A percentile compares a stretch with the other conserved stretches of the same genome.
Conservation (phyloP, 1,140 invertebrate genomes). For the Cotesia chilonis region DNA sequence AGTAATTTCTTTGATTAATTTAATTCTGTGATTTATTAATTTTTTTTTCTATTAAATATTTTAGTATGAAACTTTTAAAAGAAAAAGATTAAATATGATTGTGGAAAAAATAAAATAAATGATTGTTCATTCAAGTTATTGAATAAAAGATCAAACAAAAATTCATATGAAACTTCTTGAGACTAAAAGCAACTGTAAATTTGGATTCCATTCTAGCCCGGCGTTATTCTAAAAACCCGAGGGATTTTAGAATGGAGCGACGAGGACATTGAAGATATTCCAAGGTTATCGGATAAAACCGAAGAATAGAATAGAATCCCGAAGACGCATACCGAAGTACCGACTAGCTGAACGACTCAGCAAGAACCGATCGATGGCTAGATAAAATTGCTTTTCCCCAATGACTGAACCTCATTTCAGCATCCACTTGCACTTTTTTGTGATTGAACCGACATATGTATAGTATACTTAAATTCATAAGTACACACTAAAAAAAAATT, state of each 20-base stretch:
- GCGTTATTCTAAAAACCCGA: neutral
- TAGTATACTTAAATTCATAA: too few relatives aligned
- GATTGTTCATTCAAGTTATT: too few relatives aligned
- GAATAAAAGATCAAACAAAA: too few relatives aligned
- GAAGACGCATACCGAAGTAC: neutral
- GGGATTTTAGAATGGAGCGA: slow-evolving; percentile 8
- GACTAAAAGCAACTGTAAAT: neutral
- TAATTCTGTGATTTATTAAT: too few relatives aligned
- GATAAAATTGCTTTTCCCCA: slow-evolving; percentile 20
- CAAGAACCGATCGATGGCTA: slow-evolving; percentile 9
- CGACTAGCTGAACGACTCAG: neutral
- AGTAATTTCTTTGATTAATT: too few relatives aligned
- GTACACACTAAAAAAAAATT: too few relatives aligned
- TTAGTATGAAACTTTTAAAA: too few relatives aligned
- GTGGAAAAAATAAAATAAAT: too few relatives aligned
- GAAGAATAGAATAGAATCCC: neutral
- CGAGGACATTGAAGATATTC: neutral
- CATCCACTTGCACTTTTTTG: neutral
- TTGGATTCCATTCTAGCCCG: neutral
- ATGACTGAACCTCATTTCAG: neutral
- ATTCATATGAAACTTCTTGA: neutral
- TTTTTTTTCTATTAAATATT: too few relatives aligned
- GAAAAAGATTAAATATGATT: too few relatives aligned
- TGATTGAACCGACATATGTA: too few relatives aligned
- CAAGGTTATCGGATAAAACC: slow-evolving; percentile 8